Evolutionary conservation across 1,140 invertebrate species (phyloP).

Genomic region (Panagrolaimus sp.): DNA sequence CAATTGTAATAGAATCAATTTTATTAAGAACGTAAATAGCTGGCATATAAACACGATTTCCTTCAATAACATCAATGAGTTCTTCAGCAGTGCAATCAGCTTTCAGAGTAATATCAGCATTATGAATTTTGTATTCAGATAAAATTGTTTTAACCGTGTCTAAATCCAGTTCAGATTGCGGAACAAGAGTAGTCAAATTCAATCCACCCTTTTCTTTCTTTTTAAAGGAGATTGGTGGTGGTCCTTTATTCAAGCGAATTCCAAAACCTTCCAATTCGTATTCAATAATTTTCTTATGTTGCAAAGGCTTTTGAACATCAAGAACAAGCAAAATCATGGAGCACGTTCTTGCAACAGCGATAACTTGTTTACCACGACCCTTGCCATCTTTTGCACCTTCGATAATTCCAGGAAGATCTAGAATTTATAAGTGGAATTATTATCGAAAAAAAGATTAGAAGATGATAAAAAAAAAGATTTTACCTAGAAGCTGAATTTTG

Average conservation of each 20-base stretch:
- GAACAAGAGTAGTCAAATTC: slow-evolving; percentile 79
- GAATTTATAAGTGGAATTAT: too few relatives aligned
- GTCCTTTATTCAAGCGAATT: slow-evolving; percentile 75
- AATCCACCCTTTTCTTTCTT: slow-evolving; percentile 96
- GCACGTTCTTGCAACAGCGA: slow-evolving; percentile 92
- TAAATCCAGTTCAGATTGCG: slow-evolving; percentile 86
- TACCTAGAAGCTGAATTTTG: slow-evolving; percentile 84
- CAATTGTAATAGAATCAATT: slow-evolving; percentile 73
- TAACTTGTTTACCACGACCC: slow-evolving; percentile 95
- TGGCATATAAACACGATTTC: slow-evolving; percentile 93
- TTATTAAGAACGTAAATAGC: slow-evolving; percentile 98
- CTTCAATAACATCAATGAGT: slow-evolving; percentile 96
- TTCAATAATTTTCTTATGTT: slow-evolving; percentile 90
- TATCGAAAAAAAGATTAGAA: too few relatives aligned
- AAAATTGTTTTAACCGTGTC: slow-evolving; percentile 93
- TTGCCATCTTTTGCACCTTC: slow-evolving; percentile 99
- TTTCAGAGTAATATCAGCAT: slow-evolving; percentile 88
- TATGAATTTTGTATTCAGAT: slow-evolving; percentile 95
- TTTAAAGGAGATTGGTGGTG: slow-evolving; percentile 90
- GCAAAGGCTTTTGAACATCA: slow-evolving; percentile 91
- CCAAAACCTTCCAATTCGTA: slow-evolving; percentile 98
- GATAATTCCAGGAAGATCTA: slow-evolving; percentile 99
- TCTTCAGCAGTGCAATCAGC: slow-evolving; percentile 95
- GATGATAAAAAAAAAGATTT: too few relatives aligned
- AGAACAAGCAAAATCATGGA: slow-evolving; percentile 95